Conservation (phyloP, 1,140 invertebrate species). For the Dryas iulia region DNA sequence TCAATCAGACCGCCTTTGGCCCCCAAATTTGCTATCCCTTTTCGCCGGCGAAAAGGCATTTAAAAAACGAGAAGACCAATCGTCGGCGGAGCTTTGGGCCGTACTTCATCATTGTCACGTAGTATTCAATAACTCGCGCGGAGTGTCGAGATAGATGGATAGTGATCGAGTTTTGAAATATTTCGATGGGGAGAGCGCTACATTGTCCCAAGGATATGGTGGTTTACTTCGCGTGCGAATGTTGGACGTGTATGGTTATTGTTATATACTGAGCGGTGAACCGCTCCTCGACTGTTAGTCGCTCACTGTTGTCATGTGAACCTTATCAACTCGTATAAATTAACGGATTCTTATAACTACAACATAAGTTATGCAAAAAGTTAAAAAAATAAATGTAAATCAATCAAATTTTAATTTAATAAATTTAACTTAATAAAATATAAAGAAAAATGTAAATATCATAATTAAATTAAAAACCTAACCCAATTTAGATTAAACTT, state of each 20-base stretch:
- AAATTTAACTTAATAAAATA: too few species aligned
- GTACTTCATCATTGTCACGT: slow-evolving; percentile 77
- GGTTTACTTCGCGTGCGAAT: slow-evolving; percentile 78
- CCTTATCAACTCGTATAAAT: background rate
- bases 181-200: slow-evolving; percentile 71
- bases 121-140: slow-evolving; percentile 76
- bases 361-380: background rate
- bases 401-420: too few species aligned
- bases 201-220: slow-evolving; percentile 79
- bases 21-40: slow-evolving; percentile 66
- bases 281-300: slow-evolving; percentile 9
- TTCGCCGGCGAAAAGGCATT: slow-evolving; percentile 44
- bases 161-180: slow-evolving; percentile 77
- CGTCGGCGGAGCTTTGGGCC: slow-evolving; percentile 68
- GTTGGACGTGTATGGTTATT: slow-evolving; percentile 54
- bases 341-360: background rate
- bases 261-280: slow-evolving; percentile 28
- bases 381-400: background rate
- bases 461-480: background rate
- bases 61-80: slow-evolving; percentile 54
- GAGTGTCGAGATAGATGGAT: slow-evolving; percentile 73
- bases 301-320: slow-evolving; percentile 29
- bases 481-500: slow-evolving; percentile 27
- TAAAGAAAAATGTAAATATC: background rate
- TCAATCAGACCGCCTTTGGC: slow-evolving; percentile 73